Evolutionary conservation across 1,140 invertebrate genomes (phyloP).

Genomic region (Heliconius eleuchia): DNA sequence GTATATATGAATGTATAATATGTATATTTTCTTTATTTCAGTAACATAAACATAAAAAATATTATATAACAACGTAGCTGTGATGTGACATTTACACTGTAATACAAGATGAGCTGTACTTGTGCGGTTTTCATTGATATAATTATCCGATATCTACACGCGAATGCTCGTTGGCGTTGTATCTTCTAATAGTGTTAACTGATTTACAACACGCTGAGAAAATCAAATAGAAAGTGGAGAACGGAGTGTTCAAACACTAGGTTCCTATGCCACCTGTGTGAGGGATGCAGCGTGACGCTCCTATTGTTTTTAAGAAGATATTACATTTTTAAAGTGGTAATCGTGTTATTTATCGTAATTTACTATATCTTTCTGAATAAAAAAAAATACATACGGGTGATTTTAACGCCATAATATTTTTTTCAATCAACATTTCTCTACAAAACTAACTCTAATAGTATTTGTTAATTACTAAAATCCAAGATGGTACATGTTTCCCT

Average conservation of each 20-base stretch:
- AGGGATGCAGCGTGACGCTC: too few relatives aligned
- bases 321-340: too few relatives aligned
- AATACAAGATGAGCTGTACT: constrained; percentile 5
- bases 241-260: too few relatives aligned
- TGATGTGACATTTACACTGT: neutral
- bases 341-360: too few relatives aligned
- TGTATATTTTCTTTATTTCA: neutral
- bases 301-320: too few relatives aligned
- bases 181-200: constrained; percentile 2
- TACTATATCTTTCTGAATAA: too few relatives aligned
- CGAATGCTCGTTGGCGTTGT: constrained; percentile 4
- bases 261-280: neutral
- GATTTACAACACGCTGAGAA: too few relatives aligned
- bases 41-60: neutral
- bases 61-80: neutral
- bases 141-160: constrained; percentile 5
- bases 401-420: too few relatives aligned
- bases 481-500: neutral
- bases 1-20: too few relatives aligned
- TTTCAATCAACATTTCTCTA: too few relatives aligned
- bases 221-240: too few relatives aligned
- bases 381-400: too few relatives aligned
- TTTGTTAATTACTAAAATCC: neutral
- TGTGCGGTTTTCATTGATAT: constrained; percentile 15
- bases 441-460: neutral